phyloP scores from a whole-genome alignment of 2,888 invertebrate genomes.

The Thyatira batis region DNA sequence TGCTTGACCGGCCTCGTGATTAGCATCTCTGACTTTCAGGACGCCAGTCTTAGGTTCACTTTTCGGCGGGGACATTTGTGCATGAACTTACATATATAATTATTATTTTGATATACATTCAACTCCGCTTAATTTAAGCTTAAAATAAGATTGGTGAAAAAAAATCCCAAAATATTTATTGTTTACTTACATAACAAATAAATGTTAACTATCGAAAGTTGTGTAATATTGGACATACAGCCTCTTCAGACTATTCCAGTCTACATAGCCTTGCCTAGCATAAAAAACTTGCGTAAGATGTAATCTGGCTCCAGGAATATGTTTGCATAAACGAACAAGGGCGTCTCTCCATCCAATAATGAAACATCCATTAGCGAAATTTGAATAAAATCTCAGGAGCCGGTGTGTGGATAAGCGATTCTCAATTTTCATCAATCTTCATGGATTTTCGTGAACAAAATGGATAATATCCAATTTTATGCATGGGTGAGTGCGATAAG shows the following conservation, averaged over 20 bases:
- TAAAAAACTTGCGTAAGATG: not conserved
- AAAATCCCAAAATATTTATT: too few species aligned
- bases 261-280: not conserved
- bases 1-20: too few species aligned
- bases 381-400: not conserved
- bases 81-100: too few species aligned
- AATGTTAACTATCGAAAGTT: too few species aligned
- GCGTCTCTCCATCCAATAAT: not conserved
- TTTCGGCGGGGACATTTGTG: too few species aligned
- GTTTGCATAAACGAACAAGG: not conserved
- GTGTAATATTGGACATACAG: not conserved
- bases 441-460: not conserved
- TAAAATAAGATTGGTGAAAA: too few species aligned
- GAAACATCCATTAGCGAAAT: not conserved
- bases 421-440: conserved; percentile 1
- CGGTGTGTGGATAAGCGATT: not conserved
- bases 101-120: too few species aligned
- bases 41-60: too few species aligned
- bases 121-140: too few species aligned
- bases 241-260: not conserved
- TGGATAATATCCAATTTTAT: not conserved
- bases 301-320: not conserved
- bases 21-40: too few species aligned
- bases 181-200: too few species aligned
- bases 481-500: not conserved